A percentile compares a stretch with the other conserved stretches of the same genome.
Evolutionary conservation across 2,888 invertebrate genomes (phyloP).

Genomic region (Epirrita christyi): DNA sequence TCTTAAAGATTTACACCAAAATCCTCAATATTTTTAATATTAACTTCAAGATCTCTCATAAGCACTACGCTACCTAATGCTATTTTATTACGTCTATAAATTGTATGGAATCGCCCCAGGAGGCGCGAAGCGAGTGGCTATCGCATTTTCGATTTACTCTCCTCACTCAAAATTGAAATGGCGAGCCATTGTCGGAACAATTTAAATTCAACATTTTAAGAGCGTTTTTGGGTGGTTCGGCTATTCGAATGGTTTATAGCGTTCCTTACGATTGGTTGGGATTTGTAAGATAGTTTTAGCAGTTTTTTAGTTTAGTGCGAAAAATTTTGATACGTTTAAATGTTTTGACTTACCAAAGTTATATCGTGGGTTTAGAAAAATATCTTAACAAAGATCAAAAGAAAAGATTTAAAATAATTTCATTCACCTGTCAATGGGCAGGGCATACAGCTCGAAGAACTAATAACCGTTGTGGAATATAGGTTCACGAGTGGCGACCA

Average conservation of each 20-base stretch:
- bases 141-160: constrained; percentile 74
- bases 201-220: constrained; percentile 78
- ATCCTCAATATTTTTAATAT: constrained; percentile 30
- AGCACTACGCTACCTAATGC: constrained; percentile 59
- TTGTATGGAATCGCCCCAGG: constrained; percentile 76
- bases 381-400: no score
- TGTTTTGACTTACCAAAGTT: no score
- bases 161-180: constrained; percentile 79
- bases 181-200: constrained; percentile 67
- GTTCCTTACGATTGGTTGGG: constrained; percentile 21
- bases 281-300: constrained; percentile 14
- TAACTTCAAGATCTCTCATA: constrained; percentile 30
- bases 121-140: constrained; percentile 74
- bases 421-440: no score
- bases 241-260: constrained; percentile 38
- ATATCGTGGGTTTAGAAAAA: no score
- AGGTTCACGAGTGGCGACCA: no score
- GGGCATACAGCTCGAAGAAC: no score
- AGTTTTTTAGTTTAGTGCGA: not conserved
- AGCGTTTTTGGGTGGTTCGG: constrained; percentile 55
- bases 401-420: no score
- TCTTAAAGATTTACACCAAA: constrained; percentile 29
- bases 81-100: constrained; percentile 80
- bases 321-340: no score
- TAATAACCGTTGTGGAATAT: no score